A percentile compares a stretch with the other conserved stretches of the same genome.
Conservation (phyloP, 1,140 invertebrate species). For the Neocloeon triangulifer region DNA sequence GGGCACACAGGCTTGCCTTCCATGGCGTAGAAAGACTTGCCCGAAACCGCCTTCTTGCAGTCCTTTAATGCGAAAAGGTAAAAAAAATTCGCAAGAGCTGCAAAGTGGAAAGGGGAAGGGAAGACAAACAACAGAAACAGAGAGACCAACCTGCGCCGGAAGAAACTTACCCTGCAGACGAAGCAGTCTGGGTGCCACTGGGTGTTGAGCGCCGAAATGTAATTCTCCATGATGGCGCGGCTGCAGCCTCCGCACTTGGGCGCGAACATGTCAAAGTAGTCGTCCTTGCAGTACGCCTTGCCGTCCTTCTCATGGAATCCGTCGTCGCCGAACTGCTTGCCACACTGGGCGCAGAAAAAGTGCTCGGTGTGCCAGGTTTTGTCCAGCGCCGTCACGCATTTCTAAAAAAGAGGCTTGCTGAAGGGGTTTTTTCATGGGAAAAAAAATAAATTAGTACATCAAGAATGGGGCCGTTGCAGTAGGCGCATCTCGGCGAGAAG, state of each 20-base stretch:
- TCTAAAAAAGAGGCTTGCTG: conserved; percentile 43
- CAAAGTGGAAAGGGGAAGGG: not conserved
- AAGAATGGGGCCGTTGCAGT: conserved; percentile 94
- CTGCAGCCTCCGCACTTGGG: conserved; percentile 96
- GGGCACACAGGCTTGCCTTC: conserved; percentile 80
- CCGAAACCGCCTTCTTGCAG: conserved; percentile 73
- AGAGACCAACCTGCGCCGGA: not conserved
- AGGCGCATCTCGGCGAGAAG: conserved; percentile 92
- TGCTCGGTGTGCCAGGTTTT: conserved; percentile 99
- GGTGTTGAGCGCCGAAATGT: conserved; percentile 89
- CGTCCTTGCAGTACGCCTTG: conserved; percentile 81
- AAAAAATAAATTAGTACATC: conserved; percentile 45
- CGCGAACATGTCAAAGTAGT: conserved; percentile 97
- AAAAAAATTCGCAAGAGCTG: not conserved
- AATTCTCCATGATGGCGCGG: conserved; percentile 95
- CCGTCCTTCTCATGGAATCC: conserved; percentile 88
- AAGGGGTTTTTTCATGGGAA: too few relatives aligned
- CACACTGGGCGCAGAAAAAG: conserved; percentile 97
- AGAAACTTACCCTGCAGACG: conserved; percentile 82
- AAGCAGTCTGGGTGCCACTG: conserved; percentile 99
- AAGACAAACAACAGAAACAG: not conserved
- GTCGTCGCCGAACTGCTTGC: conserved; percentile 89
- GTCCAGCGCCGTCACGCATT: conserved; percentile 96
- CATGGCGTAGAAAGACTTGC: conserved; percentile 88
- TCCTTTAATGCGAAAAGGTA: conserved; percentile 36